phyloP scores from a whole-genome alignment of 2,888 invertebrate species.

The Neoitamus cyanurus region DNA sequence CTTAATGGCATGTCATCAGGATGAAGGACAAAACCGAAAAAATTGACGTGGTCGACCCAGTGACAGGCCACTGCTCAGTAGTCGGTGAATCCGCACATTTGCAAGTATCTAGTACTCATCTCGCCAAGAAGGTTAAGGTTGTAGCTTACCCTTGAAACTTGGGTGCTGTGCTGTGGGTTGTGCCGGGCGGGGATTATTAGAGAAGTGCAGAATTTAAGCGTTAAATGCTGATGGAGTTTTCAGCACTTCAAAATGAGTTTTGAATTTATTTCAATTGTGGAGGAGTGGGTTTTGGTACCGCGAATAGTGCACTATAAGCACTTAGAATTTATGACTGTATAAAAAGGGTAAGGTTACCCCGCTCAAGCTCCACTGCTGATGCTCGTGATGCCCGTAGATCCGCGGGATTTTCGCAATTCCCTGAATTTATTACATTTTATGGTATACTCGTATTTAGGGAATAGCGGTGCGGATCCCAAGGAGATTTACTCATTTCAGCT shows the following conservation, averaged over 20 bases:
- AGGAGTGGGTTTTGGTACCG: background rate
- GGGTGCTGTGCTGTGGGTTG: background rate
- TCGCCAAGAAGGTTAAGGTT: slow-evolving; percentile 28
- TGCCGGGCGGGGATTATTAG: background rate
- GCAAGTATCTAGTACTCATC: background rate
- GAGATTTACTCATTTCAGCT: background rate
- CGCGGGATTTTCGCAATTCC: background rate
- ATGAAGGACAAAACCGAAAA: background rate
- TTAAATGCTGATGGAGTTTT: background rate
- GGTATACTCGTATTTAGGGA: too few relatives aligned
- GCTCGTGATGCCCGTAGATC: background rate
- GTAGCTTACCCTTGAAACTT: slow-evolving; percentile 18
- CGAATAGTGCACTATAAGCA: background rate
- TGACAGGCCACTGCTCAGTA: background rate
- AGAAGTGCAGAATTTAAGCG: background rate
- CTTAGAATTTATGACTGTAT: background rate
- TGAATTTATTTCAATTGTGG: background rate
- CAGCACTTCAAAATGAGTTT: background rate
- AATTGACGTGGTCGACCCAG: slow-evolving; percentile 30
- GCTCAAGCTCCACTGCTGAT: background rate
- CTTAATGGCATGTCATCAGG: slow-evolving; percentile 28
- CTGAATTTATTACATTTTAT: background rate
- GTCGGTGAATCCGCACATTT: background rate
- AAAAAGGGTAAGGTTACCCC: background rate
- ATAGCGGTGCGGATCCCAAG: background rate